A percentile compares a stretch with the other conserved stretches of the same genome.
Evolutionary conservation across 2,113 vertebrate species (phyloP).

Genomic region (Dromiciops gliroides): DNA sequence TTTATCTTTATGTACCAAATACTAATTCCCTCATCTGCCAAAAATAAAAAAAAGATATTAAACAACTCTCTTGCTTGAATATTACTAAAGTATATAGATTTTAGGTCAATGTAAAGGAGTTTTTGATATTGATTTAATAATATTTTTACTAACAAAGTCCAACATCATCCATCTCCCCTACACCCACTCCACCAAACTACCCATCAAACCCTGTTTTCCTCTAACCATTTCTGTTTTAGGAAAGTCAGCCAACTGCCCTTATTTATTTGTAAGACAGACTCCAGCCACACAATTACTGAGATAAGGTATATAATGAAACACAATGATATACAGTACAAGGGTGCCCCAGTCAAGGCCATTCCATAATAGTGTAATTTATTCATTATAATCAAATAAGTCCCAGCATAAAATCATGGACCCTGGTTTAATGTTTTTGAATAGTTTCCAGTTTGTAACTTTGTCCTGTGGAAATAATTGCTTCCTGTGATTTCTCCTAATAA

Average conservation of each 20-base stretch:
- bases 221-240: constrained; percentile 39
- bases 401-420: neutral
- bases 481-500: neutral
- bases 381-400: neutral
- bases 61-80: neutral
- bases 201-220: neutral
- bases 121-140: neutral
- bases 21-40: neutral
- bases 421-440: neutral
- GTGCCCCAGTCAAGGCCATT: neutral
- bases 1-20: neutral
- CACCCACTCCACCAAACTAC: neutral
- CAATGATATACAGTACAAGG: neutral
- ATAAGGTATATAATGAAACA: neutral
- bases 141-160: neutral
- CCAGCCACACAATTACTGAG: constrained; percentile 26
- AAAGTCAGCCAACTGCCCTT: neutral
- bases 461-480: neutral
- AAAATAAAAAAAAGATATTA: constrained; percentile 7
- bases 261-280: neutral
- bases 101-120: neutral
- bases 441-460: neutral
- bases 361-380: neutral
- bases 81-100: neutral
- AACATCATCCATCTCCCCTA: neutral